phyloP scores from a whole-genome alignment of 2,113 vertebrate species.

The Thamnaconus septentrionalis region DNA sequence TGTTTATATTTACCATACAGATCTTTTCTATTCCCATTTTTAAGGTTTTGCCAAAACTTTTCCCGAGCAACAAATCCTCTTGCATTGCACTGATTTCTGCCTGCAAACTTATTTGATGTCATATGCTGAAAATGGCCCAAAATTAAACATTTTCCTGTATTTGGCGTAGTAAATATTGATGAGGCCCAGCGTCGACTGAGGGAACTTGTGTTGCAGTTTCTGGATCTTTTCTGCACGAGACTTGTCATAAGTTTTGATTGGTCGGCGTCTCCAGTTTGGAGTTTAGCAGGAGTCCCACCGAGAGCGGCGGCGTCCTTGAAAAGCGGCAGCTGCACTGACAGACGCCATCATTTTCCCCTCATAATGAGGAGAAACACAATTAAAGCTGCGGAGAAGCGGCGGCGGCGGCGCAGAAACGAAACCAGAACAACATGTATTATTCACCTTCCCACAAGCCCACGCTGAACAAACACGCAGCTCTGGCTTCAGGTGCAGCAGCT shows the following conservation, averaged over 20 bases:
- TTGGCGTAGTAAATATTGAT: no score
- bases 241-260: background rate
- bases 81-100: no score
- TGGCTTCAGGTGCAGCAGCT: constrained; percentile 39
- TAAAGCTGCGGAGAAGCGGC: background rate
- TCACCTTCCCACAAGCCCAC: constrained; percentile 28
- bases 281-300: constrained; percentile 17
- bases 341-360: constrained; percentile 1
- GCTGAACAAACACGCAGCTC: constrained; percentile 25
- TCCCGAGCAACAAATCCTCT: no score
- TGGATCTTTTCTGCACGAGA: background rate
- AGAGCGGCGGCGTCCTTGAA: constrained; percentile 9
- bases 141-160: no score
- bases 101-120: no score
- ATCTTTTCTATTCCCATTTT: background rate
- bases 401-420: constrained; percentile 31
- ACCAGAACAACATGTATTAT: constrained; percentile 47
- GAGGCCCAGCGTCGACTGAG: background rate
- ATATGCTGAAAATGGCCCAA: no score
- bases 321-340: constrained; percentile 10
- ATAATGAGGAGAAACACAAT: constrained; percentile 27
- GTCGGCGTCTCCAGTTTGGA: constrained; percentile 9
- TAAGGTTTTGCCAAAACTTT: background rate
- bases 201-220: background rate
- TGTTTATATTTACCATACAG: no score